A percentile compares a stretch with the other conserved stretches of the same genome.
These are phyloP conservation scores for Pachycephus smyrnensis DNA, from an alignment of 2,888 invertebrate species.

Conservation along the genomic window DNA sequence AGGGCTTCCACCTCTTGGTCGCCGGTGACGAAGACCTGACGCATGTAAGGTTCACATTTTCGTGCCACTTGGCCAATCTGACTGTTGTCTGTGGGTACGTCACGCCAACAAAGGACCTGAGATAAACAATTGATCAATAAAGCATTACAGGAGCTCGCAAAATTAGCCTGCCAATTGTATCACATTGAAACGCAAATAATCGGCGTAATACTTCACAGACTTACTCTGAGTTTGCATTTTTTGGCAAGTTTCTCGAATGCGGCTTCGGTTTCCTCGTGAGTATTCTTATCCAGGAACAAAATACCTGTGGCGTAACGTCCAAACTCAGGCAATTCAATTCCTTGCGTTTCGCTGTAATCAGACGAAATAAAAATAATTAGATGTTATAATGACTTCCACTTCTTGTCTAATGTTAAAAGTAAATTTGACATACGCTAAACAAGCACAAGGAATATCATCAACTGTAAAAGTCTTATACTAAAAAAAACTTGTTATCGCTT, in stretches of 20 bases:
- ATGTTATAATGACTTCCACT: background rate
- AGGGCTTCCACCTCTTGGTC: constrained; percentile 74
- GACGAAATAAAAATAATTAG: background rate
- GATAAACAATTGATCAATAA: constrained; percentile 25
- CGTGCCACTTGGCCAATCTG: constrained; percentile 92
- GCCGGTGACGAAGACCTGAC: constrained; percentile 90
- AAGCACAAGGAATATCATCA: background rate
- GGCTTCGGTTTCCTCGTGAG: constrained; percentile 83
- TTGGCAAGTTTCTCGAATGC: constrained; percentile 85
- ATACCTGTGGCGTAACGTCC: constrained; percentile 98
- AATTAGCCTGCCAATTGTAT: background rate
- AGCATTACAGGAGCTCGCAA: background rate
- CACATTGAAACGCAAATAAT: background rate
- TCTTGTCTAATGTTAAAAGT: background rate
- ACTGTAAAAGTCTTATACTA: background rate
- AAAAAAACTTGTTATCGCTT: background rate
- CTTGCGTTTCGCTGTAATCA: constrained; percentile 79
- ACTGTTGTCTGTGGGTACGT: constrained; percentile 88
- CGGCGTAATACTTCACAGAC: constrained; percentile 20
- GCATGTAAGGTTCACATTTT: constrained; percentile 94
- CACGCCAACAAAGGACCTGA: constrained; percentile 91
- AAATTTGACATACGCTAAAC: background rate
- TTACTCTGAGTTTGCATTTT: constrained; percentile 79
- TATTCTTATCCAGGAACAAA: constrained; percentile 89
- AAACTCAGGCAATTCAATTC: constrained; percentile 84